Evolutionary conservation across 2,888 invertebrate genomes (phyloP).

Genomic region (Leptopilina myrica): DNA sequence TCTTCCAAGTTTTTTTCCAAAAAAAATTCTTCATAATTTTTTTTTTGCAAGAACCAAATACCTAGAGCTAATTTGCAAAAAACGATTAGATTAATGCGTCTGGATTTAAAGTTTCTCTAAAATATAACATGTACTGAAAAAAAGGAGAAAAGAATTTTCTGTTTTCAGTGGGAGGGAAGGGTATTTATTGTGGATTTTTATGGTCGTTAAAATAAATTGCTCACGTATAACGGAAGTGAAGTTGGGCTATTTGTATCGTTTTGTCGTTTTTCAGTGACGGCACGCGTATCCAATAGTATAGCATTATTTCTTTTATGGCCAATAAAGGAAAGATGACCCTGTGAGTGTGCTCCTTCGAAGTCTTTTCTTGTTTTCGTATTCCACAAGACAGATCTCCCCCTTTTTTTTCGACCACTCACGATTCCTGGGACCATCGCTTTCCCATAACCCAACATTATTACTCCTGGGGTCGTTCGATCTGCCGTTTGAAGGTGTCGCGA

Average conservation of each 20-base stretch:
- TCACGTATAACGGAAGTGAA: conserved; percentile 38
- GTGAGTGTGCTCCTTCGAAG: conserved; percentile 57
- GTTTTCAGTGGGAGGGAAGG: no score
- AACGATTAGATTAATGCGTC: no score
- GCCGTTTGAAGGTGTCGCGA: conserved; percentile 73
- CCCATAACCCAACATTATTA: conserved; percentile 66
- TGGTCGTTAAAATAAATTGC: conserved; percentile 38
- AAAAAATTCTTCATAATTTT: no score
- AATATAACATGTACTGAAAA: no score
- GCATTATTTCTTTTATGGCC: conserved; percentile 76
- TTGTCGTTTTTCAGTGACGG: conserved; percentile 69
- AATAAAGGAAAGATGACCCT: conserved; percentile 72
- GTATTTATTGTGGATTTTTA: conserved; percentile 3
- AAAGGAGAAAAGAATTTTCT: no score
- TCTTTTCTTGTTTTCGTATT: conserved; percentile 47
- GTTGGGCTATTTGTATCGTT: conserved; percentile 68
- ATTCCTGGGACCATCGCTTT: conserved; percentile 48
- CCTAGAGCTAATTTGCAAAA: no score
- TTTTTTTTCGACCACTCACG: conserved; percentile 36
- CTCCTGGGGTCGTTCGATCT: conserved; percentile 64
- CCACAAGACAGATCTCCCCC: conserved; percentile 41
- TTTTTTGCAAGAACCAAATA: no score
- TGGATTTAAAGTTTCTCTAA: no score
- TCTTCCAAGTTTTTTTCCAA: no score
- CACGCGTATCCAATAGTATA: conserved; percentile 70